These are phyloP conservation scores for Belonocnema kinseyi DNA, from an alignment of 1,140 invertebrate genomes.

Conservation along the genomic window DNA sequence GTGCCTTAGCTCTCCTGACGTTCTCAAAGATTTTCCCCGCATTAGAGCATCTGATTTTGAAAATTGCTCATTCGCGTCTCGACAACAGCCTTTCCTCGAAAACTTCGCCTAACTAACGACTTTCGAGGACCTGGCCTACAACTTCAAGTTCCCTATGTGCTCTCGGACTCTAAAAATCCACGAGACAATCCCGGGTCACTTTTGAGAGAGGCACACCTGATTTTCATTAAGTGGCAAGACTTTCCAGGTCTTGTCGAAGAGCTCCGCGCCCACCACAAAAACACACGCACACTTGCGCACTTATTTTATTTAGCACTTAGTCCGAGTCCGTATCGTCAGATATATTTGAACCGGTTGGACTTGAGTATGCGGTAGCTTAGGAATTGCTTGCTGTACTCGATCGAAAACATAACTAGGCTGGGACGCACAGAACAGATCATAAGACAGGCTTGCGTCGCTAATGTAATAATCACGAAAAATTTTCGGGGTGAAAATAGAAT, in stretches of 20 bases:
- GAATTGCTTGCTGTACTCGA: constrained; percentile 76
- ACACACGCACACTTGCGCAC: constrained; percentile 43
- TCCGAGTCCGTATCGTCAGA: constrained; percentile 76
- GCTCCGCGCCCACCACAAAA: constrained; percentile 46
- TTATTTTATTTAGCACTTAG: constrained; percentile 58
- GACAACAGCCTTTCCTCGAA: constrained; percentile 22
- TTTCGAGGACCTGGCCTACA: constrained; percentile 37
- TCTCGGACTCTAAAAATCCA: too few species aligned
- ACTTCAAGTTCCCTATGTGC: too few species aligned
- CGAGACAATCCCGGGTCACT: neutral
- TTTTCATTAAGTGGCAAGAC: constrained; percentile 60
- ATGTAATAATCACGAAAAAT: neutral
- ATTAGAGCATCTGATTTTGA: too few species aligned
- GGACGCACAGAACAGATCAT: constrained; percentile 24
- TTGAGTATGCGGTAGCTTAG: constrained; percentile 75
- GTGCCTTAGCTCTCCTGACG: too few species aligned
- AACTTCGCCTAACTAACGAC: constrained; percentile 42
- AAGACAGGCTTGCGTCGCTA: neutral
- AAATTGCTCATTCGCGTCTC: neutral
- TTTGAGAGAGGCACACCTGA: neutral
- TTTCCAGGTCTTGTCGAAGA: constrained; percentile 68
- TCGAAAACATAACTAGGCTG: constrained; percentile 69
- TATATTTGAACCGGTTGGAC: constrained; percentile 75
- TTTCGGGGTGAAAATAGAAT: neutral
- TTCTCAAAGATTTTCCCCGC: too few species aligned